Base-by-base conservation (phyloP, 2,113 vertebrate species). In the Mystacornis crossleyi region DNA sequence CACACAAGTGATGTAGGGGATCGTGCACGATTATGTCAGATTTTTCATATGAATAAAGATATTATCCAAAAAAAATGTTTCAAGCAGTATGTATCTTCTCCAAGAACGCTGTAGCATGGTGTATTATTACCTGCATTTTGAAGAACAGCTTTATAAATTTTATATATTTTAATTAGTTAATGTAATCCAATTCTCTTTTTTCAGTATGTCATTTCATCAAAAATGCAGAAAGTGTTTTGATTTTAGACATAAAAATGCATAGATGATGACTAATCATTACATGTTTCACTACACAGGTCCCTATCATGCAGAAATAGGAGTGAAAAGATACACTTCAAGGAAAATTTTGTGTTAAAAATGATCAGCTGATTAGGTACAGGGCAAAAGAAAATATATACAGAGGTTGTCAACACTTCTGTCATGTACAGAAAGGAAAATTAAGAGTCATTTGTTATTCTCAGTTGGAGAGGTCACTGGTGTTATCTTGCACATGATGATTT, bases 401-500 rank as follows among this genome's bases (percentile, higher is more conserved):
- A 55, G 29, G 48, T 92, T 96, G 96, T 96, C 96, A 96, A 89
- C 96, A 83, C 86, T 74, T 92, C 85, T 96, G 86, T 93, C 96
- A 90, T 38, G 72, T 78, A 95, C 50, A 96, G 85, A 97, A 96
- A 94, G 75, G 92, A 95, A 95, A 96, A 96, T 77, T 87, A 94
- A 92, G 77, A 85, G 31, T 78, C 81, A 78, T 92, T 95, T 94
- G 86, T 93, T 96, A 94, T 69, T 93, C 92, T 88, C 86, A 93
- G 95, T 79, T 95, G 78, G 69, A 83, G 80, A 92, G 95, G 94
- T 96, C 96, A 96, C 80, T 48, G 75, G 86, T 71, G 93, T 94
- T 95, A 95, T 89, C 89, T 92, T 77, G 83, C 92, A 97, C 92
- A 93, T 69, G 93, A 92, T 93, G 92, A 95, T 96, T 87, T 95